phyloP scores from a whole-genome alignment of 2,113 vertebrate genomes.

The Aramus guarauna region DNA sequence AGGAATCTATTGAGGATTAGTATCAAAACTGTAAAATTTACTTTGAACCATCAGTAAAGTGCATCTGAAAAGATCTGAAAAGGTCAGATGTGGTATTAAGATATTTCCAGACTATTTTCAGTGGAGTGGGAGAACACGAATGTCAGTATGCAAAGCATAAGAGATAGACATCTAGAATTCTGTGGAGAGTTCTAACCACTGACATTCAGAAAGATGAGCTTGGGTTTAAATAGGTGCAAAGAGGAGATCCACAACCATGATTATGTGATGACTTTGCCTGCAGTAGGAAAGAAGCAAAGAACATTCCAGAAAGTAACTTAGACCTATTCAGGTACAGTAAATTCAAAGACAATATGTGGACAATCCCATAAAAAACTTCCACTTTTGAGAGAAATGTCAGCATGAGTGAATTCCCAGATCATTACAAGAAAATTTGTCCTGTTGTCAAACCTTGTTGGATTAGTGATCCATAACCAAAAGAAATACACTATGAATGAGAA shows the following conservation, averaged over 20 bases:
- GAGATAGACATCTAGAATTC: not conserved
- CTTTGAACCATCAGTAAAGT: not conserved
- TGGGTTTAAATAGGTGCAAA: not conserved
- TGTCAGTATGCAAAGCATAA: not conserved
- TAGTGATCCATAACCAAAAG: not conserved
- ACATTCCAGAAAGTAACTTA: not conserved
- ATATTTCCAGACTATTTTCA: not conserved
- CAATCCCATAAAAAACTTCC: not conserved
- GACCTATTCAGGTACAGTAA: not conserved
- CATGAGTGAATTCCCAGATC: not conserved
- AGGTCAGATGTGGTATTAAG: not conserved
- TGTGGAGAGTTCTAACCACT: not conserved
- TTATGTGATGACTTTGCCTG: not conserved
- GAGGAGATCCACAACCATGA: not conserved
- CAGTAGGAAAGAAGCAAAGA: not conserved
- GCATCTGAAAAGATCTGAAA: not conserved
- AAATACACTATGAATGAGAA: not conserved
- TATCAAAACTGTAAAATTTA: not conserved
- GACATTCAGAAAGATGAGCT: not conserved
- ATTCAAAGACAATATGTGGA: not conserved
- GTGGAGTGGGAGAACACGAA: not conserved
- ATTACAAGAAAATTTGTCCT: not conserved
- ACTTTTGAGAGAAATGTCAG: not conserved
- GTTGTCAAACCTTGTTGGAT: not conserved
- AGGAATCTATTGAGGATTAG: fast-evolving